Evolutionary conservation across 2,888 invertebrate genomes (phyloP).

Genomic region (Catocala sponsa): DNA sequence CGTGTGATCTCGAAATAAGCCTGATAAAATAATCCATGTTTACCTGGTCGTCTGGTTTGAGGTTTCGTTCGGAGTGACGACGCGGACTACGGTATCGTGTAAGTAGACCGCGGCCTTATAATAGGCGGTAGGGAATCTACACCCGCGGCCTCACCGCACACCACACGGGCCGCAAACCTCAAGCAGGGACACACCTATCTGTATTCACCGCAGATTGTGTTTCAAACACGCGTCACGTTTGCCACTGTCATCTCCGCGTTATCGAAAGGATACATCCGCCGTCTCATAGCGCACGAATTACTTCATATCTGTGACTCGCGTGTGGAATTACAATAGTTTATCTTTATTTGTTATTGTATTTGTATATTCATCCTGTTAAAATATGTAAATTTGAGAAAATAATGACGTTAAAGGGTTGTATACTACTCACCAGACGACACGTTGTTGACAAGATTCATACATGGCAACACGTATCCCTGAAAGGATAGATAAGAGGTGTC

Average conservation of each 20-base stretch:
- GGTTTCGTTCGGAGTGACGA: neutral
- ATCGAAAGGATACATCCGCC: slow-evolving; percentile 45
- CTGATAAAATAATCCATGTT: slow-evolving; percentile 13
- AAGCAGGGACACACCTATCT: slow-evolving; percentile 48
- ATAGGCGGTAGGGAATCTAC: slow-evolving; percentile 56
- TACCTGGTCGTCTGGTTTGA: slow-evolving; percentile 8
- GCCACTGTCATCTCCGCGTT: slow-evolving; percentile 34
- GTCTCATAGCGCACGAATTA: slow-evolving; percentile 24
- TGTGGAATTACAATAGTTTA: slow-evolving; percentile 15
- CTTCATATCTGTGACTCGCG: slow-evolving; percentile 30
- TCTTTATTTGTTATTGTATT: too few relatives aligned
- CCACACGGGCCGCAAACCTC: slow-evolving; percentile 65
- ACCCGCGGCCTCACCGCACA: slow-evolving; percentile 35
- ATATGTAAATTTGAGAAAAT: too few relatives aligned
- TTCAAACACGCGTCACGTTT: slow-evolving; percentile 55
- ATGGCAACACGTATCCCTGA: too few relatives aligned
- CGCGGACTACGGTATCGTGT: slow-evolving; percentile 11
- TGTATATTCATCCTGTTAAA: too few relatives aligned
- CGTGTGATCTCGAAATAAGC: slow-evolving; percentile 33
- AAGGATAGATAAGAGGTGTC: too few relatives aligned
- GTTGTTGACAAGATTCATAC: too few relatives aligned
- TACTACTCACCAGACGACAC: too few relatives aligned
- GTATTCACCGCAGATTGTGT: slow-evolving; percentile 59
- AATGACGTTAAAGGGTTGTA: too few relatives aligned
- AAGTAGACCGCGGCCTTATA: slow-evolving; percentile 25